Evolutionary conservation across 2,888 invertebrate genomes (phyloP), one percentile per base, ranked within the genome.

Genomic region (Sesia bembeciformis): DNA sequence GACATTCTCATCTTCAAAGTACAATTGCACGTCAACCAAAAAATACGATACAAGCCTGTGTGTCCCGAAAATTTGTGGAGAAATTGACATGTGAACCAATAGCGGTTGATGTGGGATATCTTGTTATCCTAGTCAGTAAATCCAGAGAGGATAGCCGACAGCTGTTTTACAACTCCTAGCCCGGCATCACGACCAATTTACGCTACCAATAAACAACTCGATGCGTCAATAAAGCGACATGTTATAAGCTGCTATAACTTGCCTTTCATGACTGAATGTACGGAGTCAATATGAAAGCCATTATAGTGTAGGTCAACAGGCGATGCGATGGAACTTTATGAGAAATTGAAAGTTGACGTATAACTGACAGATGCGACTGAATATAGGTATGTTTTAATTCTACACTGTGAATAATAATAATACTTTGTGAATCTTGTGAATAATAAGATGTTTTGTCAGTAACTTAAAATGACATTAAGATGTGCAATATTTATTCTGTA

Each of bases 101-200:
- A 23, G 23, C 23, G 23, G 23, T 23, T 23, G 23, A 23, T 23
- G 2, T 23, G 23, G 23, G 23, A 23, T 23, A 23, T 23, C 23
- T 38, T 52, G 38, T 43, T 8, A 52, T 46, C 43, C 56, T 54
- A 59, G 56, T 53, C 59, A 60, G 57, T 54, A 59, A 61, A 58
- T 55, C 55, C 61, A 57, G 61, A 60, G 62, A 53, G 62, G 23
- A 23, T 8, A 58, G 56, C 52, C 54, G 59, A 55, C 57, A 60
- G 61, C 58, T 61, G 59, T 61, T 63, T 64, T 58, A 59, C 62
- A 58, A 60, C 60, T 60, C 54, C 63, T 68, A 67, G 67, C 63
- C 57, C 58, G 57, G 57, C 57, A 62, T 59, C 62, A 59, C 57
- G 56, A 55, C 60, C 63, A 63, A 66, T 67, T 70, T 63, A 54